These are phyloP conservation scores for Ceyx margarethae DNA, from an alignment of 2,113 vertebrate species.

Conservation along the genomic window DNA sequence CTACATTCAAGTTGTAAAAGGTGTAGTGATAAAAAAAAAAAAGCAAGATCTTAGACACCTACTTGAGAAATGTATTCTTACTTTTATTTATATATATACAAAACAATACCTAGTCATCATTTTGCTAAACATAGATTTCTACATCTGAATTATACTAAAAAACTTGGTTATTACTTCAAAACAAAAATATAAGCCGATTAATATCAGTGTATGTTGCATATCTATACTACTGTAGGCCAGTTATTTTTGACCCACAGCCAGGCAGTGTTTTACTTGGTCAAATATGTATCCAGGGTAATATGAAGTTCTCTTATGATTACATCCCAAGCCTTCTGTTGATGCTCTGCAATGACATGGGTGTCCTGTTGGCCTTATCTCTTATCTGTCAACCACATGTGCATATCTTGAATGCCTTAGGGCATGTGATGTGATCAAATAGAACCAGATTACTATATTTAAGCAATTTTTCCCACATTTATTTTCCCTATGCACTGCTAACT, in stretches of 20 bases:
- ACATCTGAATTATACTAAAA: neutral
- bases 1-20: neutral
- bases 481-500: neutral
- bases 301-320: neutral
- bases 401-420: neutral
- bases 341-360: neutral
- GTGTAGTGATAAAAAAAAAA: neutral
- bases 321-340: neutral
- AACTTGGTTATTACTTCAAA: neutral
- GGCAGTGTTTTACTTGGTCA: neutral
- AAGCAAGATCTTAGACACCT: neutral
- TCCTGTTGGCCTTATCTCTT: neutral
- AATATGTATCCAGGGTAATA: neutral
- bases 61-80: neutral
- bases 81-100: neutral
- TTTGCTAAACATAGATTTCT: neutral
- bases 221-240: neutral
- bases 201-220: neutral
- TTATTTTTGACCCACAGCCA: neutral
- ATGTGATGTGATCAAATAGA: neutral
- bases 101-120: rapidly evolving
- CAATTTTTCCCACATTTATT: neutral
- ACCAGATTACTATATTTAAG: neutral
- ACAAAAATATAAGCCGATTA: neutral
- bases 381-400: neutral